Base-by-base conservation (phyloP, 37 sponge, comb jelly and placozoan genomes). In the Chondrilla cf. caribensis region DNA sequence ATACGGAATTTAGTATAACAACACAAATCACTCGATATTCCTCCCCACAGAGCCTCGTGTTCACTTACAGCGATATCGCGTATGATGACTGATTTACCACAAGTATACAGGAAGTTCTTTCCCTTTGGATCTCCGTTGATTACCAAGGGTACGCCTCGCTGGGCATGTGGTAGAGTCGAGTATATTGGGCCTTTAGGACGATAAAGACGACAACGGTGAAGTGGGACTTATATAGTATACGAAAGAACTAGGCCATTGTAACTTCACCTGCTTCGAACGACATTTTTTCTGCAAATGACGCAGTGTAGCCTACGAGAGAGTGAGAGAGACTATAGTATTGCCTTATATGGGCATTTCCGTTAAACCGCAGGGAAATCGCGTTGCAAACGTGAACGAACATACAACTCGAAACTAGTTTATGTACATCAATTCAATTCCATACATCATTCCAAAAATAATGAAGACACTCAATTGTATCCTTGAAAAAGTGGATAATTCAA, bases 121-220 rank as follows among this genome's bases (percentile, higher is more conserved):
- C 97, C 95, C 60, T 98, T 98, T 0, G 99, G 99, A 79, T 98
- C 99, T 21, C 92, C 97, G 78, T 79, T 86, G 31, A 96, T 79
- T 64, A 89, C 83, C n/a, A 94, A 64, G 57, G 92, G 33, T 26
- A 54, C 38, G 21, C 92, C 97, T 19, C 97, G 86, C 75, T 89
- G 77, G 21, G 93, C 72, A 22, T 35, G 71, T 4, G 95, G 95
- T 17, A 95, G 80, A 22, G 90, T 68, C 14, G 90, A 87, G 75
- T 85, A 92, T 54, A 91, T 77, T n/a, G 84, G 72, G 62, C 79
- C 95, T 94, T 55, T 38, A 39, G 25, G 19, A 77, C n/a, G n/a
- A n/a, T n/a, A n/a, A n/a, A n/a, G 25, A 58, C 35, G n/a, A 29
- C 62, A 38, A 58, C 17, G 57, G 17, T 11, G 17, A 17, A 54